Percentiles rank a stretch among this genome's conserved stretches.
Conservation (phyloP, 2,113 vertebrate genomes). For the Trichechus manatus region DNA sequence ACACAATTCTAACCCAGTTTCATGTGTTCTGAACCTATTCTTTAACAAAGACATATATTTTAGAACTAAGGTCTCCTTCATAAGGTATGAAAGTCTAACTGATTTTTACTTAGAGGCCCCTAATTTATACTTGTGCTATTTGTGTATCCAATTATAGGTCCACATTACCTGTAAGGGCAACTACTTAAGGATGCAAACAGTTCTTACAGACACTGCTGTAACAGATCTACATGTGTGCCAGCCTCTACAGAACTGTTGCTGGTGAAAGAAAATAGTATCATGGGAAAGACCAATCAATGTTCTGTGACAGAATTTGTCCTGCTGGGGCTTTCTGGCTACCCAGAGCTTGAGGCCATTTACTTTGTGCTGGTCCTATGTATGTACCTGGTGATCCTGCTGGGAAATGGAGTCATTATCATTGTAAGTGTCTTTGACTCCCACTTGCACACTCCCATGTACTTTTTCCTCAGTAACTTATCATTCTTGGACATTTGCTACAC, state of each 20-base stretch:
- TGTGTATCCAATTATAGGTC: slow-evolving; percentile 14
- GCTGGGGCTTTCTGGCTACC: slow-evolving; percentile 65
- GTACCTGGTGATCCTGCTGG: slow-evolving; percentile 65
- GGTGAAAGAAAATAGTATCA: slow-evolving; percentile 53
- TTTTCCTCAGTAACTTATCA: slow-evolving; percentile 76
- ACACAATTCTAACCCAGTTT: slow-evolving; percentile 3
- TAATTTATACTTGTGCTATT: slow-evolving; percentile 28
- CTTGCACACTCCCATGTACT: slow-evolving; percentile 72
- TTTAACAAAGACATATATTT: neutral
- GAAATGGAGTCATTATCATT: slow-evolving; percentile 69
- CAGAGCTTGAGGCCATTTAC: slow-evolving; percentile 67
- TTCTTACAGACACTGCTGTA: neutral
- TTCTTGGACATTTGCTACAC: slow-evolving; percentile 77
- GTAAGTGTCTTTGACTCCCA: slow-evolving; percentile 57
- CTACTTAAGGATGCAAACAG: neutral
- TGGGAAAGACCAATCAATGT: slow-evolving; percentile 46
- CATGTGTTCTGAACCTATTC: neutral
- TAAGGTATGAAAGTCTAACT: slow-evolving; percentile 11
- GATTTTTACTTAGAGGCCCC: neutral
- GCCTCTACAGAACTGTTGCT: neutral
- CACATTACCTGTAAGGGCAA: neutral
- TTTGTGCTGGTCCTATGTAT: slow-evolving; percentile 70
- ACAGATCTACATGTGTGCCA: neutral
- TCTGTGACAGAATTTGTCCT: slow-evolving; percentile 74
- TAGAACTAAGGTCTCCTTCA: neutral